Percentiles rank a stretch among this genome's conserved stretches.
phyloP scores from a whole-genome alignment of 92 coral and sea anemone species.

The Heliopora coerulea region DNA sequence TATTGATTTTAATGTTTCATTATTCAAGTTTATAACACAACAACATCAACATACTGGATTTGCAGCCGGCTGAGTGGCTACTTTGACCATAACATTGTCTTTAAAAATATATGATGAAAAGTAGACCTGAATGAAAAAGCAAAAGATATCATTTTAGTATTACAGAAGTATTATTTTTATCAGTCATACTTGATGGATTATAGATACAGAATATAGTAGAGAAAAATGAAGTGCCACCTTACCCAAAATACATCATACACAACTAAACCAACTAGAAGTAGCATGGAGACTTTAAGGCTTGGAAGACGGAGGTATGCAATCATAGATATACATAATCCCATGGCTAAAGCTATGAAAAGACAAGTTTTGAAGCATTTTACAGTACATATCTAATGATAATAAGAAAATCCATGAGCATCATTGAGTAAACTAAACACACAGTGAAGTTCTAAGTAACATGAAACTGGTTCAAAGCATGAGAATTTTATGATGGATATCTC shows the following conservation, averaged over 20 bases:
- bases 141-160: too few species aligned
- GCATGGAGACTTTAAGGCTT: conserved; percentile 93
- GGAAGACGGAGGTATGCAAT: conserved; percentile 94
- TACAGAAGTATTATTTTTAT: too few species aligned
- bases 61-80: conserved; percentile 91
- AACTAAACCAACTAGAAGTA: conserved; percentile 78
- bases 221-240: conserved; percentile 43
- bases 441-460: too few species aligned
- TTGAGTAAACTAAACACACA: too few species aligned
- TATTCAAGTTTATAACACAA: not conserved
- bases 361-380: too few species aligned
- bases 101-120: conserved; percentile 95
- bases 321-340: conserved; percentile 98
- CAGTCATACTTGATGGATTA: not conserved
- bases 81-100: conserved; percentile 97
- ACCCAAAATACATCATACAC: conserved; percentile 98
- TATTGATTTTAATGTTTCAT: not conserved
- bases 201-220: not conserved
- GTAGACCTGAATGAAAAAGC: conserved; percentile 67
- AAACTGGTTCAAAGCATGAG: too few species aligned
- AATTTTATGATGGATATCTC: too few species aligned
- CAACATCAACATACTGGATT: conserved; percentile 66
- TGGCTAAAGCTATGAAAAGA: conserved; percentile 79
- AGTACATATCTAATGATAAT: too few species aligned
- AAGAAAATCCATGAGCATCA: too few species aligned